phyloP scores from a whole-genome alignment of 2,113 vertebrate species.

The Gavialis gangeticus region DNA sequence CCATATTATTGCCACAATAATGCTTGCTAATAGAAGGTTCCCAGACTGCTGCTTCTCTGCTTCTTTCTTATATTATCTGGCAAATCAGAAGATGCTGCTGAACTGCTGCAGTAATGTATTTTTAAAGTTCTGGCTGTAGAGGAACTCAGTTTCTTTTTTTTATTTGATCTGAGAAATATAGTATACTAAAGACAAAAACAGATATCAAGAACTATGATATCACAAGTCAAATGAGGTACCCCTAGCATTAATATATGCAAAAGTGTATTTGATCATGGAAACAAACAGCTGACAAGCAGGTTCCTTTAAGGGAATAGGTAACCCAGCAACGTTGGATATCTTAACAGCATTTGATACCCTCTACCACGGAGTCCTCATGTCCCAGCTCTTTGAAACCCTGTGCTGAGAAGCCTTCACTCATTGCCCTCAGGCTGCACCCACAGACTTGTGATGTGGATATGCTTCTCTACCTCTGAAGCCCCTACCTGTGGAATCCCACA shows the following conservation, averaged over 20 bases:
- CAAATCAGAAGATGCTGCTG: slow-evolving; percentile 4
- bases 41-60: not conserved
- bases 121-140: not conserved
- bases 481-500: not conserved
- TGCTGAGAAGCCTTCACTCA: not conserved
- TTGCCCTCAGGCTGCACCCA: not conserved
- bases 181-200: not conserved
- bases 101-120: not conserved
- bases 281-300: not conserved
- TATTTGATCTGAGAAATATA: not conserved
- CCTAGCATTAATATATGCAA: not conserved
- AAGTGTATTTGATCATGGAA: not conserved
- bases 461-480: not conserved
- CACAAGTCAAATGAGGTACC: not conserved
- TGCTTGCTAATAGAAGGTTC: not conserved
- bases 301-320: not conserved
- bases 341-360: not conserved
- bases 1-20: not conserved
- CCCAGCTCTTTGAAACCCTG: not conserved
- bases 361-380: not conserved
- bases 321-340: not conserved
- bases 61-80: not conserved
- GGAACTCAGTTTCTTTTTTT: not conserved
- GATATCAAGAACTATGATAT: not conserved
- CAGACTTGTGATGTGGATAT: not conserved